Evolutionary conservation across 2,888 invertebrate genomes (phyloP), one percentile per base, ranked within the genome.

Genomic region (Argynnis bischoffii): DNA sequence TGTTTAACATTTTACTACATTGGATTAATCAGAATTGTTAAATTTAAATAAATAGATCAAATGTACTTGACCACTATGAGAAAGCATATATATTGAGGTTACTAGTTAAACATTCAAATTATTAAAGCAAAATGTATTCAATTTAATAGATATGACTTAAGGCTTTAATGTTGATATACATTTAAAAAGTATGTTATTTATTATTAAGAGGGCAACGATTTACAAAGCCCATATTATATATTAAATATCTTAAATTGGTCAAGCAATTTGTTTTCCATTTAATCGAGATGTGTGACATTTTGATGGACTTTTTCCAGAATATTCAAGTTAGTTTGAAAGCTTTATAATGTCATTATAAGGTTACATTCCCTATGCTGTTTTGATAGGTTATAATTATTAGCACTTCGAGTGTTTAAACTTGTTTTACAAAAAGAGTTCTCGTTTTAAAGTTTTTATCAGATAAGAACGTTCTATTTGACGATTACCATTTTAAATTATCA

Each of bases 241-340:
- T 59, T 16, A 54, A 18, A 54, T 60, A 55, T 55, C 41, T 60
- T 50, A 21, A 50, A 47, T 66, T 66, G 60, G 50, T 61, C 66
- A 55, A 50, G 55, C 55, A 50, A 51, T 51, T 61, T 61, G 5
- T 61, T 41, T 35, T 51, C 16, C 6, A 35, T 35, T 51, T 31
- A 35, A 48, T 4, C 13, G 8, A 15, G 2, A 41, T 41, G 35
- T 2, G 35, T 41, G 35, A 11, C 11, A 11, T 41, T 41, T 8
- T 8, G 35, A 41, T 2, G 35, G 35, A 11, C 8, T 1, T 41
- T 41, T 41, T 2, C 11, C 35, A 41, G 35, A 41, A 8, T 11
- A 41, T 41, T 41, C 2, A 41, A 41, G 8, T 26, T 41, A 41
- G 11, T 2, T 41, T 41, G 35, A 41, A 41, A 11, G 35, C 11